Conservation (phyloP, 2,888 invertebrate genomes). For the Phalera bucephala region DNA sequence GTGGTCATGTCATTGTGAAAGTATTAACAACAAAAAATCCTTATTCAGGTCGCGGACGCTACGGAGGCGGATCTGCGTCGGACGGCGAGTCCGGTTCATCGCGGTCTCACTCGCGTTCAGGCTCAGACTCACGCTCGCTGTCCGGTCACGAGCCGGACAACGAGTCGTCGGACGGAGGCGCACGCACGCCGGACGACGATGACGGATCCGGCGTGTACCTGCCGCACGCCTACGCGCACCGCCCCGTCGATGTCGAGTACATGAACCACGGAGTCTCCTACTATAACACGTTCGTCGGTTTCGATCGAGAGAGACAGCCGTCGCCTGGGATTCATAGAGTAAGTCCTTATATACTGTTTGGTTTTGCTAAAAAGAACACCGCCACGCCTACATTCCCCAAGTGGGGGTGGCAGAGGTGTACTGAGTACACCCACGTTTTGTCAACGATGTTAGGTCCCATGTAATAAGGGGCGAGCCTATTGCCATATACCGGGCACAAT, state of each 20-base stretch:
- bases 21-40: too few species aligned
- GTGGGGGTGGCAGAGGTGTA: too few species aligned
- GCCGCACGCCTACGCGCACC: slow-evolving; percentile 83
- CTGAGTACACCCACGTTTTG: too few species aligned
- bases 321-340: slow-evolving; percentile 76
- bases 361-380: too few species aligned
- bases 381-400: too few species aligned
- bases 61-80: slow-evolving; percentile 81
- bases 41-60: slow-evolving; percentile 85
- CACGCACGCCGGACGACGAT: slow-evolving; percentile 86
- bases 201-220: slow-evolving; percentile 85
- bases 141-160: slow-evolving; percentile 90
- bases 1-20: too few species aligned
- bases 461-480: too few species aligned
- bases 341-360: too few species aligned
- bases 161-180: slow-evolving; percentile 89
- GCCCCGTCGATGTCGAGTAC: slow-evolving; percentile 67
- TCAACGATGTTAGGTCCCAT: too few species aligned
- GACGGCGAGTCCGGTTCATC: slow-evolving; percentile 88
- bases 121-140: slow-evolving; percentile 86
- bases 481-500: too few species aligned
- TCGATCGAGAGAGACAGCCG: slow-evolving; percentile 76
- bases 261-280: slow-evolving; percentile 84
- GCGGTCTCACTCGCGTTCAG: slow-evolving; percentile 82
- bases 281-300: slow-evolving; percentile 84